phyloP scores from a whole-genome alignment of 2,113 vertebrate species.

The Sclerurus mexicanus region DNA sequence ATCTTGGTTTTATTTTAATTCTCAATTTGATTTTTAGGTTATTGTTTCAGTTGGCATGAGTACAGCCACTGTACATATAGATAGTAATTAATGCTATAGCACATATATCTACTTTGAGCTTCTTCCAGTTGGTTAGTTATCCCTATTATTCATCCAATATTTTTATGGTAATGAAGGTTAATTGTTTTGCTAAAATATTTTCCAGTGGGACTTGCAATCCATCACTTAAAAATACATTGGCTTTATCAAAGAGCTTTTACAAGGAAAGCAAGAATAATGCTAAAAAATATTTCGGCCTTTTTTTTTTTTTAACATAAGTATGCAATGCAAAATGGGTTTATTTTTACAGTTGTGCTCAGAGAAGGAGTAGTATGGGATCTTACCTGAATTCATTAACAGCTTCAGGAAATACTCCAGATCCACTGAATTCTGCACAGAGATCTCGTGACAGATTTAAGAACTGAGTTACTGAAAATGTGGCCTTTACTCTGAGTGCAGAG shows the following conservation, averaged over 20 bases:
- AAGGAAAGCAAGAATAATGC: neutral
- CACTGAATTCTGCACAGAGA: neutral
- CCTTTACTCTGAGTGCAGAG: neutral
- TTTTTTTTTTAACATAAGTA: neutral
- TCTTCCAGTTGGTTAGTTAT: neutral
- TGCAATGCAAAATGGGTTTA: neutral
- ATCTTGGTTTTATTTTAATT: neutral
- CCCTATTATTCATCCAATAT: neutral
- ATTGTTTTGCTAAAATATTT: neutral
- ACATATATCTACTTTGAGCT: neutral
- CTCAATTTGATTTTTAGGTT: neutral
- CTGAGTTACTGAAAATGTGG: neutral
- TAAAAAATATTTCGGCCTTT: fast-evolving
- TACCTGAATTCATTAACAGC: neutral
- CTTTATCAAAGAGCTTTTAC: neutral
- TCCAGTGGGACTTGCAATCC: neutral
- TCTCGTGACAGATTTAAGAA: neutral
- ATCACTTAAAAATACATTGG: neutral
- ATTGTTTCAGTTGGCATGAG: neutral
- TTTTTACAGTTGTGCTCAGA: neutral
- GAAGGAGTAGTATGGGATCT: neutral
- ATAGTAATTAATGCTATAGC: neutral
- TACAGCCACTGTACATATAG: neutral
- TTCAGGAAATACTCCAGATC: neutral
- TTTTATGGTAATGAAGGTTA: neutral